Base-by-base conservation (phyloP, 23 tunicate genomes). In the Ascidia mentula region DNA sequence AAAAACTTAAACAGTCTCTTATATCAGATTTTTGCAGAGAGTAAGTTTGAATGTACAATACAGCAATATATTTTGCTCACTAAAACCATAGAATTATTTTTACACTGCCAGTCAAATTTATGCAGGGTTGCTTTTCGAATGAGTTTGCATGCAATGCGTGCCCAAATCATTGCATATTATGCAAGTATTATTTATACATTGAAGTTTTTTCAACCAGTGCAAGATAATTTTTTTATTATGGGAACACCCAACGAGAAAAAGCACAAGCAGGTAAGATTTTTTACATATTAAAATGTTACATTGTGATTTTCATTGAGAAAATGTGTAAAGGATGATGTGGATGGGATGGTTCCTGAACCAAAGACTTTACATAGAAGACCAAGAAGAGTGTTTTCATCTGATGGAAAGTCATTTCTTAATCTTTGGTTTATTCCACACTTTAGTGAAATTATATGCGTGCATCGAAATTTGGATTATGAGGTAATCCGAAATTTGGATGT, bases 341-440 rank as follows among this genome's bases (percentile, higher is more conserved):
- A 45, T 8, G 92, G 84, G 36, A 82, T 92, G 92, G 45, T 75
- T 5, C 91, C 92, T n/a, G 91, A 92, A 72, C 92, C 97, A 24
- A 74, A 69, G 46, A 34, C 79, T 30, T 73, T 92, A 33, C 88
- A 80, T n/a, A 76, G 74, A 73, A 69, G 97, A 34, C 97, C 97
- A 18, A 80, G 97, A 37, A 79, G 88, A 37, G 97, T 92, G 7
- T 60, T 92, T 53, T 92, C 97, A 45, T 78, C 82, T 36, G 91
- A 87, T 76, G 97, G 97, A 32, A 77, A 83, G 45, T 72, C 71
- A 46, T 86, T 92, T 75, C 74, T 92, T 78, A 92, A 92, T 45
- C 77, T 92, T 6, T 92, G 97, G 97, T 92, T 92, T 69, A 74
- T 92, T 37, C 97, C 97, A 17, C 97, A 92, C 40, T 92, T 39